These are phyloP conservation scores for Epizoanthus ramosus DNA, from an alignment of 92 coral and sea anemone species.

Conservation along the genomic window DNA sequence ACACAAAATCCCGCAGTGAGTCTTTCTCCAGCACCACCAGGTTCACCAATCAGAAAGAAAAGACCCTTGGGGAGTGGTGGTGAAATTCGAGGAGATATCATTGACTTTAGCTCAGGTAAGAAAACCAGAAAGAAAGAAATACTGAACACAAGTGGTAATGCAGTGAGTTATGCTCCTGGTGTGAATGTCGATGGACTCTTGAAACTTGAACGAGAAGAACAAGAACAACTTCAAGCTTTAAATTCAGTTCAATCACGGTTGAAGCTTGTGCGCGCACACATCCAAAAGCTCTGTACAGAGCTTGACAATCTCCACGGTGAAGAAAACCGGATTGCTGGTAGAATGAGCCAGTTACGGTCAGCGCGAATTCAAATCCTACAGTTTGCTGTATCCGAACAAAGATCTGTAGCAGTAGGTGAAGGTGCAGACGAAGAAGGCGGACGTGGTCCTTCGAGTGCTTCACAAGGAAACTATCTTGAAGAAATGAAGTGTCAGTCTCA, in stretches of 20 bases:
- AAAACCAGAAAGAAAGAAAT: conserved; percentile 48
- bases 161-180: conserved; percentile 61
- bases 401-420: background rate
- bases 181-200: conserved; percentile 80
- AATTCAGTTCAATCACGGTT: conserved; percentile 70
- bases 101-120: conserved; percentile 29
- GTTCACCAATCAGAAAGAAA: conserved; percentile 27
- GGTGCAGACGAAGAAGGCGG: background rate
- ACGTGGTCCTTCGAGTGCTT: background rate
- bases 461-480: background rate
- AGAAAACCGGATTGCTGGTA: conserved; percentile 75
- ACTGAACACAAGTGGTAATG: conserved; percentile 5
- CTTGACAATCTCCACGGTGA: conserved; percentile 78
- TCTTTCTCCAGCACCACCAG: background rate
- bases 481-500: background rate
- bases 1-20: background rate
- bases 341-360: conserved; percentile 72
- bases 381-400: conserved; percentile 63
- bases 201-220: conserved; percentile 90
- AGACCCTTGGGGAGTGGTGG: conserved; percentile 14
- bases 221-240: conserved; percentile 74
- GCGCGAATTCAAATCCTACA: conserved; percentile 77
- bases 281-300: conserved; percentile 83
- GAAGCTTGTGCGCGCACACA: conserved; percentile 70
- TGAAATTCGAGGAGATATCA: conserved; percentile 13